A percentile compares a stretch with the other conserved stretches of the same genome.
Evolutionary conservation across 2,888 invertebrate species (phyloP).

Genomic region (Agrenia bidenticulata): DNA sequence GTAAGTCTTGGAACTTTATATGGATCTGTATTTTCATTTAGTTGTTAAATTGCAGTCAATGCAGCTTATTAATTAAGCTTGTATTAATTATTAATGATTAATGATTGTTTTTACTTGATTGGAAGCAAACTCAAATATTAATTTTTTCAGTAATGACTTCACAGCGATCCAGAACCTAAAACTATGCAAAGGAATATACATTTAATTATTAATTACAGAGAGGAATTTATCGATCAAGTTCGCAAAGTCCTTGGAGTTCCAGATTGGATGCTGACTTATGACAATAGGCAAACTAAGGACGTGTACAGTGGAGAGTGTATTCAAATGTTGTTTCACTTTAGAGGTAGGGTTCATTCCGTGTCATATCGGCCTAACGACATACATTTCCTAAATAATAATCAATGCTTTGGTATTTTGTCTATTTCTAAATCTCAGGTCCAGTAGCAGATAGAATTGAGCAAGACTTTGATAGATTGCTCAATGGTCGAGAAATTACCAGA

Average conservation of each 20-base stretch:
- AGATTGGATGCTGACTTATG: constrained; percentile 85
- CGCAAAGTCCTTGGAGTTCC: constrained; percentile 80
- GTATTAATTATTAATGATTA: too few species aligned
- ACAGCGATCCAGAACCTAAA: too few species aligned
- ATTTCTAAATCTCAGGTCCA: constrained; percentile 61
- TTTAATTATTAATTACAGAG: too few species aligned
- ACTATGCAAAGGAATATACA: too few species aligned
- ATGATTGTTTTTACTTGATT: too few species aligned
- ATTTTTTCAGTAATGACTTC: too few species aligned
- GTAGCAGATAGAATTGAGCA: constrained; percentile 75
- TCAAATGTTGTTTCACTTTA: constrained; percentile 83
- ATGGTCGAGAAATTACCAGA: constrained; percentile 70
- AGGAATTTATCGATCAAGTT: constrained; percentile 79
- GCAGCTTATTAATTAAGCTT: constrained; percentile 11
- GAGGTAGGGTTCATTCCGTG: too few species aligned
- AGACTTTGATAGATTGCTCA: constrained; percentile 74
- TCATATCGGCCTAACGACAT: not conserved
- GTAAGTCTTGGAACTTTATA: constrained; percentile 61
- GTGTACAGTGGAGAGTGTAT: constrained; percentile 78
- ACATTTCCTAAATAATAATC: not conserved
- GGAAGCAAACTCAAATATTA: too few species aligned
- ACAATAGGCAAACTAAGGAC: constrained; percentile 74
- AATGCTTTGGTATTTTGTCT: not conserved
- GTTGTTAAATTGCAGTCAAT: not conserved
- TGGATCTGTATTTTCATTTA: not conserved